phyloP scores from a whole-genome alignment of 2,797 vertebrate species.

The Sebastes hubbsi region DNA sequence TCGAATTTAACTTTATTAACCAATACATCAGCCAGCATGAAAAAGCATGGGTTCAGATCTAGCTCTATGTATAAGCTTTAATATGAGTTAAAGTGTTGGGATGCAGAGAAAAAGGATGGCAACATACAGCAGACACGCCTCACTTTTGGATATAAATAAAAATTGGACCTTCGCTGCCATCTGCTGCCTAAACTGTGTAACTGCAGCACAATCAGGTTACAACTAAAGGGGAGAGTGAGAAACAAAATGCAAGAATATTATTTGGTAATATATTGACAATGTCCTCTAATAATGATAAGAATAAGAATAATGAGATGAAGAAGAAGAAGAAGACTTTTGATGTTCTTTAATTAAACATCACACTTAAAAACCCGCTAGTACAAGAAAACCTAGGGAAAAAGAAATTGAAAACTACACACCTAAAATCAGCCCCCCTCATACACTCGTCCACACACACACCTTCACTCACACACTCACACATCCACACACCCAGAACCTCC shows the following conservation, averaged over 20 bases:
- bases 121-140: not conserved
- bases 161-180: slow-evolving; percentile 9
- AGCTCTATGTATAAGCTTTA: not conserved
- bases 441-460: no score
- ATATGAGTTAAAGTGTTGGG: not conserved
- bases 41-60: not conserved
- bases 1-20: not conserved
- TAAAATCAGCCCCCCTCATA: no score
- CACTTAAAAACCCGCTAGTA: no score
- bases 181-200: slow-evolving; percentile 36
- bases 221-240: not conserved
- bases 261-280: not conserved
- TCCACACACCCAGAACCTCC: no score
- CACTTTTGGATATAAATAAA: not conserved
- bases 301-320: not conserved
- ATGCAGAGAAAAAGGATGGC: not conserved
- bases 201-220: not conserved
- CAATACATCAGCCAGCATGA: not conserved
- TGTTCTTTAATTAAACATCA: no score
- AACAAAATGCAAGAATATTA: not conserved
- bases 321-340: no score
- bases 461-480: no score
- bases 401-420: no score
- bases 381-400: no score
- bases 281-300: not conserved